Conservation (phyloP, 2,888 invertebrate genomes). For the Drosophila fulvimacula region DNA sequence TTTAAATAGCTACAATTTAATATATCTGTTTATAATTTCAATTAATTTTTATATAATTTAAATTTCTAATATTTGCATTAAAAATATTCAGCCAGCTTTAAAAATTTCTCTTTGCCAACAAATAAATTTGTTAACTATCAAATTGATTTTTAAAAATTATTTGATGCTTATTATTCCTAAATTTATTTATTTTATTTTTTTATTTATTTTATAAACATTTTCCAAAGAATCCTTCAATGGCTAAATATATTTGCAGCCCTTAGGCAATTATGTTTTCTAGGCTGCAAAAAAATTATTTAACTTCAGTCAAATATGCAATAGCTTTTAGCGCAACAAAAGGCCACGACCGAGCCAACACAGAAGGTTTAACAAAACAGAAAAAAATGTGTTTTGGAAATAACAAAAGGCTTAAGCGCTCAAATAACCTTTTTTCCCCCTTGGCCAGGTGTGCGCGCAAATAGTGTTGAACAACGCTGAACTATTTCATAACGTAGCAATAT, state of each 20-base stretch:
- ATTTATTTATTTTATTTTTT: no score
- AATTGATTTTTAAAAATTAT: no score
- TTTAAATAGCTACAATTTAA: no score
- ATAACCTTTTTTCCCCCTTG: conserved; percentile 28
- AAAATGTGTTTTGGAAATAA: conserved; percentile 37
- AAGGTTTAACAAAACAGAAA: background rate
- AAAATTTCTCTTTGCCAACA: no score
- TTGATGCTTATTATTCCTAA: no score
- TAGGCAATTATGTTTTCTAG: conserved; percentile 6
- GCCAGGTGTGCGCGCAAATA: conserved; percentile 41
- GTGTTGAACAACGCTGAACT: conserved; percentile 38
- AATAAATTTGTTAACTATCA: no score
- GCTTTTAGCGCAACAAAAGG: conserved; percentile 50
- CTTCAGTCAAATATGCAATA: conserved; percentile 58
- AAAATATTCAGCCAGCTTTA: no score
- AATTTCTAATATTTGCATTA: no score
- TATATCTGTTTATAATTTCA: no score
- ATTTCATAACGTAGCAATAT: conserved; percentile 43
- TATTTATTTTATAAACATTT: background rate
- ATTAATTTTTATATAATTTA: no score
- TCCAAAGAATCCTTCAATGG: background rate
- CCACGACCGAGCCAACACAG: background rate
- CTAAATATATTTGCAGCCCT: background rate
- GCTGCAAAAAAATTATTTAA: conserved; percentile 42
- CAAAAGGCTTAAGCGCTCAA: conserved; percentile 57